A percentile compares a stretch with the other conserved stretches of the same genome.
phyloP scores from a whole-genome alignment of 2,888 invertebrate species.

The Axea sp. region DNA sequence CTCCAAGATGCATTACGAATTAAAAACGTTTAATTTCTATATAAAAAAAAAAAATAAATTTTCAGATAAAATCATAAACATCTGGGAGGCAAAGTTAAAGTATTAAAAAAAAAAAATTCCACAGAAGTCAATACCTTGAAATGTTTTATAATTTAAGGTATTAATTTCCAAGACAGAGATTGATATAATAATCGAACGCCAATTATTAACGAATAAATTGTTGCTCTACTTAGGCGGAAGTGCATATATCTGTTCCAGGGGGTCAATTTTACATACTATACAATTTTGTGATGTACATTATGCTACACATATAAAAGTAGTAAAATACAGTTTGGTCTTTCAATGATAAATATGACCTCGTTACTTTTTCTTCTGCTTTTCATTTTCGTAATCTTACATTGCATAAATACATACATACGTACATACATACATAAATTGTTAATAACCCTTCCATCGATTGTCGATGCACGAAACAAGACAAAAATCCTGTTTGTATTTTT shows the following conservation, averaged over 20 bases:
- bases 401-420: slow-evolving; percentile 5
- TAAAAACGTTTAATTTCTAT: too few relatives aligned
- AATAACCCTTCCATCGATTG: too few relatives aligned
- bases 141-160: too few relatives aligned
- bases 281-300: slow-evolving; percentile 6
- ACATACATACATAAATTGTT: slow-evolving; percentile 1
- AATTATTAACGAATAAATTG: slow-evolving; percentile 3
- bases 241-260: not conserved
- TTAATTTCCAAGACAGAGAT: not conserved
- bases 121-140: too few relatives aligned
- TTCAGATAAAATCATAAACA: too few relatives aligned
- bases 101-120: too few relatives aligned
- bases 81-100: too few relatives aligned
- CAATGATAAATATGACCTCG: slow-evolving; percentile 7
- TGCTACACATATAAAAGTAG: slow-evolving; percentile 36
- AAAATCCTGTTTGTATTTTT: too few relatives aligned
- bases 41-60: too few relatives aligned
- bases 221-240: slow-evolving; percentile 10
- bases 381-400: not conserved
- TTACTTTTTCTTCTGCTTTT: slow-evolving; percentile 3
- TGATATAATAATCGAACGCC: not conserved
- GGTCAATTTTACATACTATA: not conserved
- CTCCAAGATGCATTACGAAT: too few relatives aligned
- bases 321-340: slow-evolving; percentile 31
- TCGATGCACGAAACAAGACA: too few relatives aligned